Evolutionary conservation across 2,113 vertebrate species (phyloP).

Genomic region (Ammodytes marinus): DNA sequence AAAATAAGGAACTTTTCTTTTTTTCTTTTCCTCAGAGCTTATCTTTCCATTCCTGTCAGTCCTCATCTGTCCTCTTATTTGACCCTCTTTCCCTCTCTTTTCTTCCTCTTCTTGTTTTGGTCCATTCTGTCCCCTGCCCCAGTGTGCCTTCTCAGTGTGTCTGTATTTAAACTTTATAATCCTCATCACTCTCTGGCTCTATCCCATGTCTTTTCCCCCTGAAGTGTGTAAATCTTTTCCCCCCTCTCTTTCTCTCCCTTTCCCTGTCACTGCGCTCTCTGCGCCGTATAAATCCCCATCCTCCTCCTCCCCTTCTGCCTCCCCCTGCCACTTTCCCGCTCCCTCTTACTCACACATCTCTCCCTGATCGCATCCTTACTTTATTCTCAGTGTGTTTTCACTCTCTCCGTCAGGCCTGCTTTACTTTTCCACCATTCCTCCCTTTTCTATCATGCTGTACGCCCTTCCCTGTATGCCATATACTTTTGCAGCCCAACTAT

Average conservation of each 20-base stretch:
- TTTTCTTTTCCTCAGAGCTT: constrained; percentile 20
- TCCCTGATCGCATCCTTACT: constrained; percentile 73
- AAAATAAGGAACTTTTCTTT: constrained; percentile 74
- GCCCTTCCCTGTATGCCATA: constrained; percentile 26
- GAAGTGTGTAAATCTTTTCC: constrained; percentile 79
- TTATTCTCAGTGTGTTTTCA: constrained; percentile 74
- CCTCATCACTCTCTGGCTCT: constrained; percentile 78
- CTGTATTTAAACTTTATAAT: constrained; percentile 83
- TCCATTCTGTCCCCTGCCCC: constrained; percentile 55
- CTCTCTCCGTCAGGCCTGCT: constrained; percentile 55
- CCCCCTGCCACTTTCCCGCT: constrained; percentile 49
- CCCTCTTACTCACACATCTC: constrained; percentile 66
- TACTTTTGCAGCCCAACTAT: constrained; percentile 46
- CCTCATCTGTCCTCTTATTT: constrained; percentile 66
- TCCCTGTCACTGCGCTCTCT: constrained; percentile 64
- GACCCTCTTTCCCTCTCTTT: constrained; percentile 20
- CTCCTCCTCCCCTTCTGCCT: constrained; percentile 21
- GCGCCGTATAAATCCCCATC: constrained; percentile 74
- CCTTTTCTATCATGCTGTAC: constrained; percentile 44
- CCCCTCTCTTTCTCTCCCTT: constrained; percentile 26
- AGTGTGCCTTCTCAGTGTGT: constrained; percentile 59
- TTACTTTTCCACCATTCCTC: constrained; percentile 61
- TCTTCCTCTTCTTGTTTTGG: constrained; percentile 39
- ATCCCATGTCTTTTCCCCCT: constrained; percentile 73
- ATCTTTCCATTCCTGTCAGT: not conserved